These are phyloP conservation scores for Drosophila grimshawi DNA, from an alignment of 1,140 invertebrate species.

Conservation along the genomic window DNA sequence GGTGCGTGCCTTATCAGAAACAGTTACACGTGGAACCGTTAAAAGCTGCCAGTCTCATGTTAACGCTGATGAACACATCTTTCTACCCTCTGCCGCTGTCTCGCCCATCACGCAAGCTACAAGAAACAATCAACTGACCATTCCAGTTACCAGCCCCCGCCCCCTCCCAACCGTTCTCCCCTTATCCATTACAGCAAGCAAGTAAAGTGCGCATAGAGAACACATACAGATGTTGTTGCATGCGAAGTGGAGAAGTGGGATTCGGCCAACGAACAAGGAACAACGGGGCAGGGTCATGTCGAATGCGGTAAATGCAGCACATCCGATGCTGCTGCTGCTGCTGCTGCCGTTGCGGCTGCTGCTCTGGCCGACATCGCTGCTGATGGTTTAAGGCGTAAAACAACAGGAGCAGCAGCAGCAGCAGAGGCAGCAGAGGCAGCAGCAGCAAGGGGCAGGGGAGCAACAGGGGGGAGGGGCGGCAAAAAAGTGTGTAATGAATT, in stretches of 20 bases:
- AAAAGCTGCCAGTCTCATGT: conserved; percentile 50
- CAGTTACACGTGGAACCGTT: conserved; percentile 46
- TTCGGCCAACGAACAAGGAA: conserved; percentile 16
- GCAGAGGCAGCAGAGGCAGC: background rate
- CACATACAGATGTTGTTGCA: background rate
- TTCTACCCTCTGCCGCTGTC: conserved; percentile 3
- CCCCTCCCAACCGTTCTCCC: conserved; percentile 19
- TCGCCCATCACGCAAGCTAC: conserved; percentile 41
- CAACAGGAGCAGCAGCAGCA: conserved; percentile 28
- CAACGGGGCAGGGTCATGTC: conserved; percentile 52
- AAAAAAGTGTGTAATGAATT: conserved; percentile 82
- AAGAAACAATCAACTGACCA: conserved; percentile 52
- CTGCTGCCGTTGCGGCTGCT: background rate
- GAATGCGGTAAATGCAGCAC: conserved; percentile 62
- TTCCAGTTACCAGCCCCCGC: conserved; percentile 8
- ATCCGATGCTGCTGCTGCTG: conserved; percentile 38
- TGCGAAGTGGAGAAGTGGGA: conserved; percentile 1
- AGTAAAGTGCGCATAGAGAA: conserved; percentile 27
- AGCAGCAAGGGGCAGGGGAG: background rate
- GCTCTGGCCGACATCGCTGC: conserved; percentile 31
- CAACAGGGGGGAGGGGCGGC: conserved; percentile 9
- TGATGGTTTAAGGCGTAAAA: conserved; percentile 52
- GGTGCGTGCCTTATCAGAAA: conserved; percentile 51
- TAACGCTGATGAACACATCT: conserved; percentile 56
- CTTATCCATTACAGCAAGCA: background rate